Conservation (phyloP, 2,888 invertebrate genomes). For the Drosophila lacicola region DNA sequence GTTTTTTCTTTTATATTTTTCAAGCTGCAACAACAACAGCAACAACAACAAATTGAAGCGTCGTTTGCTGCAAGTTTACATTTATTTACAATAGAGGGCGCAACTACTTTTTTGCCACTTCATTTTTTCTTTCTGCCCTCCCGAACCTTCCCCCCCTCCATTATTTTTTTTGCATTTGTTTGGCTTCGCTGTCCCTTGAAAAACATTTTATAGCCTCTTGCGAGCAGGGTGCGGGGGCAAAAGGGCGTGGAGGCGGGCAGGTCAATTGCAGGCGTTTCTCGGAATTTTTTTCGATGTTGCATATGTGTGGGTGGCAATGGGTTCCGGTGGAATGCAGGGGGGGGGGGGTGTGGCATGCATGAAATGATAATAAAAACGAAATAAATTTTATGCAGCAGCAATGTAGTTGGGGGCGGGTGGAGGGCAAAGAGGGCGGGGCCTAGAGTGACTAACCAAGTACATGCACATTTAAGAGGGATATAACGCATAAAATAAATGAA, state of each 20-base stretch:
- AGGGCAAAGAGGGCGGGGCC: not conserved
- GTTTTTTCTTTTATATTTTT: slow-evolving; percentile 27
- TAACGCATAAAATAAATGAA: slow-evolving; percentile 78
- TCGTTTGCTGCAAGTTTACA: slow-evolving; percentile 64
- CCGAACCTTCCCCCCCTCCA: not conserved
- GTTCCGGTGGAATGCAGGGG: slow-evolving; percentile 2
- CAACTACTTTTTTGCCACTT: slow-evolving; percentile 58
- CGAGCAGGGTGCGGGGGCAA: slow-evolving; percentile 7
- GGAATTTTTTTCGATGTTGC: slow-evolving; percentile 62
- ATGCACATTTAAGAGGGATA: slow-evolving; percentile 73
- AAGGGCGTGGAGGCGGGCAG: slow-evolving; percentile 27
- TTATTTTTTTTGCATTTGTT: slow-evolving; percentile 25
- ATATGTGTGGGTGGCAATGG: slow-evolving; percentile 34
- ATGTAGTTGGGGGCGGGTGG: not conserved
- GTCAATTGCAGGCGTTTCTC: slow-evolving; percentile 77
- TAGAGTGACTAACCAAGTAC: slow-evolving; percentile 72
- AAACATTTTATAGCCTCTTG: slow-evolving; percentile 69
- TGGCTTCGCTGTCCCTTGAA: slow-evolving; percentile 54
- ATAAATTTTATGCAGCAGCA: slow-evolving; percentile 77
- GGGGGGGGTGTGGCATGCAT: slow-evolving; percentile 42
- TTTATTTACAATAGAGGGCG: slow-evolving; percentile 58
- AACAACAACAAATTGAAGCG: slow-evolving; percentile 2
- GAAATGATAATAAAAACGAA: slow-evolving; percentile 79
- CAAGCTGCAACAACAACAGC: slow-evolving; percentile 18
- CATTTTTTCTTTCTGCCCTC: slow-evolving; percentile 22